These are phyloP conservation scores for Lophura nycthemera DNA, from an alignment of 2,113 vertebrate genomes.

Conservation along the genomic window DNA sequence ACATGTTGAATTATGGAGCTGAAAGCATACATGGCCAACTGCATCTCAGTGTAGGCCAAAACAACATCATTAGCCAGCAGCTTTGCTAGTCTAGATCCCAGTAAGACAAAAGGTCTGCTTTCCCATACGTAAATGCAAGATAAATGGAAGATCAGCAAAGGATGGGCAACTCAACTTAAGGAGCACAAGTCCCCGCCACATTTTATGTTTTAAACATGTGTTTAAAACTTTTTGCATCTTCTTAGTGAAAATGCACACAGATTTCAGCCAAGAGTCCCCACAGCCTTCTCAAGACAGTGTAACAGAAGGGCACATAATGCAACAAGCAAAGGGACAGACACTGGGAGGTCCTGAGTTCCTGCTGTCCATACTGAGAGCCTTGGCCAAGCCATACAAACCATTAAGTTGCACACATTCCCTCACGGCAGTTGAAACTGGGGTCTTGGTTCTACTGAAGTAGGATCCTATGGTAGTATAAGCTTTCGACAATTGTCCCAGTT, in stretches of 20 bases:
- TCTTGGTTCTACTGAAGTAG: neutral
- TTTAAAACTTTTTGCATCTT: neutral
- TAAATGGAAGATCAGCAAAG: neutral
- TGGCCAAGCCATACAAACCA: neutral
- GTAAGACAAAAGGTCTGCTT: neutral
- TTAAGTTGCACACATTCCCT: neutral
- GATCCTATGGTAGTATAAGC: neutral
- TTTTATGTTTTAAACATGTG: neutral
- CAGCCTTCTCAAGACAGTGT: neutral
- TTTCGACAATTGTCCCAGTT: neutral
- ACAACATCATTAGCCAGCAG: neutral
- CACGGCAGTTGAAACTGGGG: neutral
- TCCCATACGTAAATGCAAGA: neutral
- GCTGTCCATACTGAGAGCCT: neutral
- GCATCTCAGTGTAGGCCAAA: neutral
- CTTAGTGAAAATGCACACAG: neutral
- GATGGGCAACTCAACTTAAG: accelerated
- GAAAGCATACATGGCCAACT: neutral
- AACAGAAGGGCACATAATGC: neutral
- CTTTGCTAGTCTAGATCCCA: neutral
- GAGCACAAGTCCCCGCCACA: neutral
- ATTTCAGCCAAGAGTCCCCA: neutral
- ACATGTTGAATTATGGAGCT: accelerated
- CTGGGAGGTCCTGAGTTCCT: neutral
- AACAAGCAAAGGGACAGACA: neutral